These are phyloP conservation scores for Rhineura floridana DNA, from an alignment of 2,113 vertebrate genomes.

Conservation along the genomic window DNA sequence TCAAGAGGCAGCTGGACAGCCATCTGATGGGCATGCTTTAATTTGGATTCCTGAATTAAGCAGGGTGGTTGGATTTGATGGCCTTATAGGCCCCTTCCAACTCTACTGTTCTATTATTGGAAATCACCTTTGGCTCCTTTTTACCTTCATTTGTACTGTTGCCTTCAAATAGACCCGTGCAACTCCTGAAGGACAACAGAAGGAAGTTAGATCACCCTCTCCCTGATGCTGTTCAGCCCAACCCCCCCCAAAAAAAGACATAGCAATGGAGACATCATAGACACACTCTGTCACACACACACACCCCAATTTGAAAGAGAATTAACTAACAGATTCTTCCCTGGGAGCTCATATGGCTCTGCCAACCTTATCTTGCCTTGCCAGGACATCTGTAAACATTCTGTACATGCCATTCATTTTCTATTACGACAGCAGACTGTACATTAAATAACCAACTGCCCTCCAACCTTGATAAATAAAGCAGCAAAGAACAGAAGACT, in stretches of 20 bases:
- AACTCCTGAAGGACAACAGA: neutral
- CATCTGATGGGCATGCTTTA: too few relatives aligned
- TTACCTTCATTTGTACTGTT: neutral
- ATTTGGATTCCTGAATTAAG: too few relatives aligned
- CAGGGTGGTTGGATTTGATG: too few relatives aligned
- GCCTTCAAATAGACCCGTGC: neutral
- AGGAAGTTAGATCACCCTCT: neutral
- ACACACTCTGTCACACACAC: neutral
- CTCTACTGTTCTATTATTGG: too few relatives aligned
- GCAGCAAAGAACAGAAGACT: neutral
- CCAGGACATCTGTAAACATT: neutral
- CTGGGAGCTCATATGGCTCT: accelerated
- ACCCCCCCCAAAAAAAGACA: too few relatives aligned
- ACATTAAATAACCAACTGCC: slow-evolving; percentile 18
- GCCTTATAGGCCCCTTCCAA: too few relatives aligned
- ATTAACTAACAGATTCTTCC: neutral
- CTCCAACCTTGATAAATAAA: slow-evolving; percentile 4
- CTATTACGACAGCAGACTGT: neutral
- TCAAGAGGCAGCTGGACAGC: too few relatives aligned
- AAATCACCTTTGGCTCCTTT: neutral
- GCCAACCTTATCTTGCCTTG: neutral
- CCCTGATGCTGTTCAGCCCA: neutral
- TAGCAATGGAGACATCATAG: neutral
- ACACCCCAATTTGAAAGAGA: neutral
- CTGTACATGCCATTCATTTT: neutral